Evolutionary conservation across 2,888 invertebrate species (phyloP), one percentile per base, ranked within the genome.

Genomic region (Selenia dentaria): DNA sequence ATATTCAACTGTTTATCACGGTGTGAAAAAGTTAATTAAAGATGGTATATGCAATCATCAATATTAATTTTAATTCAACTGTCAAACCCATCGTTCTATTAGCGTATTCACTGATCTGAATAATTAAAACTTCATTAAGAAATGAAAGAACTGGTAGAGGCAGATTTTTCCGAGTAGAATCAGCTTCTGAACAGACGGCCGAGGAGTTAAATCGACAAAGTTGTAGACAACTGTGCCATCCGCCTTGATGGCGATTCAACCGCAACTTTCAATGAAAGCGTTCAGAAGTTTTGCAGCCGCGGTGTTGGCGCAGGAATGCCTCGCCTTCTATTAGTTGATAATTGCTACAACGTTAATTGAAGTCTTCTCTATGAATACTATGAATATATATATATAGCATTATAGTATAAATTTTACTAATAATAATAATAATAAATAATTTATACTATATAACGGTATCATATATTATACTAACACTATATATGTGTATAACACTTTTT

Each of bases 251-350:
- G 68, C 61, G 50, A 59, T 54, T 47, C 53, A 64, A 64, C 67
- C 70, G 54, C 70, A 82, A 84, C 67, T 85, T 85, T 78, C 68
- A 83, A 84, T 79, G 74, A 73, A 79, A 74, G 71, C 79, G 76
- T 80, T 80, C 75, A 71, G 67, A 85, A 85, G 74, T 85, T 79
- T 51, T 60, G 67, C 73, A 65, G 66, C 59, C 54, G 42, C 51
- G 39, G 49, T 52, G 51, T 50, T 51, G 37, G 49, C 53, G 24
- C 48, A 49, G 46, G 31, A 48, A 49, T 46, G 26, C 34, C 24
- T 25, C 31, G 20, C 11, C 8, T 22, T 22, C 6, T 22, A 8
- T 22, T 22, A 2, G 22, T 2, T 6, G 3, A 6, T 22, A 8
- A 22, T 18, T 22, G 22, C 22, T 22, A 6, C 8, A 22, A 2